Conservation (phyloP, 2,113 vertebrate species). For the Tragelaphus imberbis region DNA sequence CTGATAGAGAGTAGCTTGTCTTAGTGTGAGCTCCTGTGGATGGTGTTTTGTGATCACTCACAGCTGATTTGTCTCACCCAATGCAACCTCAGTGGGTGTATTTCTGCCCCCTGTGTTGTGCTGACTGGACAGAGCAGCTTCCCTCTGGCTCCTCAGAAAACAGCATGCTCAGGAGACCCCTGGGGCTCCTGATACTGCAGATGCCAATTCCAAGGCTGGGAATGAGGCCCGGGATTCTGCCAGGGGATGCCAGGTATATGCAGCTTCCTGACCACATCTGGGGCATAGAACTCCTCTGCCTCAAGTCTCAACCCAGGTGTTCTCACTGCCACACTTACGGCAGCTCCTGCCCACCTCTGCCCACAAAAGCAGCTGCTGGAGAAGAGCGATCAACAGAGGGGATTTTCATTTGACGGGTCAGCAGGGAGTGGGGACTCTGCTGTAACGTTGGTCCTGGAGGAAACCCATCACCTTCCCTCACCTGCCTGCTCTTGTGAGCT, state of each 20-base stretch:
- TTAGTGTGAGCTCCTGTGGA: background rate
- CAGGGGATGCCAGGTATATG: background rate
- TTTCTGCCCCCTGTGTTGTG: background rate
- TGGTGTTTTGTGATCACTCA: background rate
- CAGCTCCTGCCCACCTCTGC: background rate
- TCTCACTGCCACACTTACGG: background rate
- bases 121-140: background rate
- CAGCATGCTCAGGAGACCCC: background rate
- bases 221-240: background rate
- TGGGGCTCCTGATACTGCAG: background rate
- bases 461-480: background rate
- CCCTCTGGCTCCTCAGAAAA: background rate
- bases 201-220: background rate
- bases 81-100: background rate
- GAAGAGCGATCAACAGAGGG: background rate
- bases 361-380: background rate
- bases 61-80: background rate
- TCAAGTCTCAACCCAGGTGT: background rate
- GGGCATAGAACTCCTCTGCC: background rate
- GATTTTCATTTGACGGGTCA: fast-evolving
- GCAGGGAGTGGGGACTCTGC: background rate
- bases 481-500: background rate
- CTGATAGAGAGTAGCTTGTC: background rate
- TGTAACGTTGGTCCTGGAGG: background rate
- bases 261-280: fast-evolving